A percentile compares a stretch with the other conserved stretches of the same genome.
These are phyloP conservation scores for Ictalurus punctatus DNA, from an alignment of 2,113 vertebrate genomes.

Conservation along the genomic window DNA sequence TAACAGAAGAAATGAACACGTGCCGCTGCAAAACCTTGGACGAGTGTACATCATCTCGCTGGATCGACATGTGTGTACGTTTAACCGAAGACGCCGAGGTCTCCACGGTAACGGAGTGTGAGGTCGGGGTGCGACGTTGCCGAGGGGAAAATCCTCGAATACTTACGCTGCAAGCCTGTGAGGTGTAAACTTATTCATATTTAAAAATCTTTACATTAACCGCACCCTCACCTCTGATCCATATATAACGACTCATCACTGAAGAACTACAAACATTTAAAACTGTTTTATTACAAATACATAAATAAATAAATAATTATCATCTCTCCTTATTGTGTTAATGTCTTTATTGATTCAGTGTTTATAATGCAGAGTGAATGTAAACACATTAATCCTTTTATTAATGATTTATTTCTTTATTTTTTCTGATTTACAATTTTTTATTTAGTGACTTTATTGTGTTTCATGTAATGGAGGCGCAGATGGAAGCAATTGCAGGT, in stretches of 20 bases:
- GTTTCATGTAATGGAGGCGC: too few relatives aligned
- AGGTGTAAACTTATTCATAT: not conserved
- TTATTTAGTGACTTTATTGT: too few relatives aligned
- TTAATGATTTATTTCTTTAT: not conserved
- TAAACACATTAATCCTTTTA: not conserved
- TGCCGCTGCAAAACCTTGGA: conserved; percentile 59
- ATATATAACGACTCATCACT: not conserved
- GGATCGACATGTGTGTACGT: not conserved
- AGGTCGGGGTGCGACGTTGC: conserved; percentile 19
- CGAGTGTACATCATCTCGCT: not conserved
- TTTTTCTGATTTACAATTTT: too few relatives aligned
- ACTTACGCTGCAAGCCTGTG: not conserved
- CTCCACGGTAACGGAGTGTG: conserved; percentile 33
- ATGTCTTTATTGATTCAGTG: not conserved
- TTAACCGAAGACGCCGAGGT: not conserved
- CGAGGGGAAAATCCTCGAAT: not conserved
- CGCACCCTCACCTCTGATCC: not conserved
- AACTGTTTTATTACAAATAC: not conserved
- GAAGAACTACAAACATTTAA: not conserved
- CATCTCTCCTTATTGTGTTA: not conserved
- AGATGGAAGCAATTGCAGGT: too few relatives aligned
- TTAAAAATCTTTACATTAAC: not conserved
- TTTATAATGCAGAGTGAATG: not conserved
- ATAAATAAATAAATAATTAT: not conserved
- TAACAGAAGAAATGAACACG: conserved; percentile 68